phyloP scores from a whole-genome alignment of 2,113 vertebrate genomes.

The Gymnocephalus cernua region DNA sequence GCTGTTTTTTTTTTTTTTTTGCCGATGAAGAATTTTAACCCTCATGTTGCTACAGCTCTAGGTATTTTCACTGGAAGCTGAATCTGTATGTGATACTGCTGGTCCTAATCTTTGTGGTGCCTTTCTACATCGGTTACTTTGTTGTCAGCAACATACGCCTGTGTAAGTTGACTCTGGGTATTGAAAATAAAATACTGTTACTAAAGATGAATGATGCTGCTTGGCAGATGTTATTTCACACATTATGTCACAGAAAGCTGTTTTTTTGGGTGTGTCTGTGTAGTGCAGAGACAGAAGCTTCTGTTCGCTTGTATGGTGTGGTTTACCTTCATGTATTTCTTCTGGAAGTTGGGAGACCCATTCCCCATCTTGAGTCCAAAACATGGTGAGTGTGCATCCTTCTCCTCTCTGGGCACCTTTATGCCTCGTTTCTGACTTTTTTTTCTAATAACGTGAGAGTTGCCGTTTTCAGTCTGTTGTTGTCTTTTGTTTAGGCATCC shows the following conservation, averaged over 20 bases:
- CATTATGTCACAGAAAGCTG: not conserved
- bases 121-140: constrained; percentile 99
- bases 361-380: constrained; percentile 99
- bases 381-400: constrained; percentile 87
- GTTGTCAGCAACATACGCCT: constrained; percentile 98
- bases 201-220: not conserved
- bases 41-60: constrained; percentile 86
- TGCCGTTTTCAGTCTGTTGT: constrained; percentile 14
- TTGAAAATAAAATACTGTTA: not conserved
- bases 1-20: not conserved
- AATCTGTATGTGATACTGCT: constrained; percentile 97
- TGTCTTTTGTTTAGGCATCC: constrained; percentile 86
- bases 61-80: constrained; percentile 99
- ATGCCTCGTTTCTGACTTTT: not conserved
- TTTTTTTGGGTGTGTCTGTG: constrained; percentile 26
- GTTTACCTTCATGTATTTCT: constrained; percentile 99
- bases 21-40: not conserved
- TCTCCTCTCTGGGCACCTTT: not conserved
- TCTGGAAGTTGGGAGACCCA: constrained; percentile 98
- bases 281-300: constrained; percentile 94
- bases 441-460: not conserved
- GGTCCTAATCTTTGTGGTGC: constrained; percentile 96
- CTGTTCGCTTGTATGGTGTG: constrained; percentile 95
- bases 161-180: constrained; percentile 85
- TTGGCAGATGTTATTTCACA: not conserved